A percentile compares a stretch with the other conserved stretches of the same genome.
Evolutionary conservation across 2,888 invertebrate genomes (phyloP).

Genomic region (Leptinotarsa haldemani): DNA sequence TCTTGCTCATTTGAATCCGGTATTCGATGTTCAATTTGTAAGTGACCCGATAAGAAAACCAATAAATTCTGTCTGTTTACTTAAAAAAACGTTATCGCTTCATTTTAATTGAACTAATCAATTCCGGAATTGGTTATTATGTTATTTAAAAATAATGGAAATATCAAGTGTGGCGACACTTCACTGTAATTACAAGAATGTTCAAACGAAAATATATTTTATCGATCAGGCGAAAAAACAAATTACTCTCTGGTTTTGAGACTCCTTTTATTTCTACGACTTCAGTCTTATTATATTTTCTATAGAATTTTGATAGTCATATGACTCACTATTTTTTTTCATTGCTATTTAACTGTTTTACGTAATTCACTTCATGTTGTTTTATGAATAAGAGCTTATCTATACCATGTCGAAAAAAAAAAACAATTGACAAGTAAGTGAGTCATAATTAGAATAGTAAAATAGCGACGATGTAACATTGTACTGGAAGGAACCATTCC

Average conservation of each 20-base stretch:
- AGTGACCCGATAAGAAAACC: neutral
- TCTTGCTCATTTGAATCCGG: neutral
- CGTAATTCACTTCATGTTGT: no score
- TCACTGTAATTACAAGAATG: neutral
- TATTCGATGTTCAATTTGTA: neutral
- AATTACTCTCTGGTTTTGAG: neutral
- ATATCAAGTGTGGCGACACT: neutral
- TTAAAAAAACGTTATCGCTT: neutral
- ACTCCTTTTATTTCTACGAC: no score
- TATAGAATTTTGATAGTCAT: no score
- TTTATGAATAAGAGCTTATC: no score
- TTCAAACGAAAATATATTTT: neutral
- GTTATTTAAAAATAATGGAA: neutral
- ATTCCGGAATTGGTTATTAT: neutral
- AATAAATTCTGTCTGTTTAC: neutral
- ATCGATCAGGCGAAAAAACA: neutral
- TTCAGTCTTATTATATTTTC: no score
- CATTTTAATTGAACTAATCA: neutral
- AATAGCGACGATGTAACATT: no score
- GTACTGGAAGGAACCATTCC: no score
- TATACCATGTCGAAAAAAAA: no score
- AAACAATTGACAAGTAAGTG: no score
- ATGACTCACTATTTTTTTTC: no score
- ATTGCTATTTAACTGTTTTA: no score
- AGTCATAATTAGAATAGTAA: no score